These are phyloP conservation scores for Drosophila elegans DNA, from an alignment of 1,140 invertebrate species.

Conservation along the genomic window DNA sequence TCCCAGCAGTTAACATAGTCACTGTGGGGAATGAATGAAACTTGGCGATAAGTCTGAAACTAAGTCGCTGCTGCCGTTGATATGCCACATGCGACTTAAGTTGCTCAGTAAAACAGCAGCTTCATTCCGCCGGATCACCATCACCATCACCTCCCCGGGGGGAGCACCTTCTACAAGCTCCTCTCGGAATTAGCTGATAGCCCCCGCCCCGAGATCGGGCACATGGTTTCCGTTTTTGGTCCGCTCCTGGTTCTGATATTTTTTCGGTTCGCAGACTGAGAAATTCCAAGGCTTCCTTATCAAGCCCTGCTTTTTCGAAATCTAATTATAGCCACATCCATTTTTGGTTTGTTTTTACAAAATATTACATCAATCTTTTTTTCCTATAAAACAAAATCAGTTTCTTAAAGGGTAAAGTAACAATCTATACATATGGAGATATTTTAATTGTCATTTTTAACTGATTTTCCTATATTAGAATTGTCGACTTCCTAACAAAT, in stretches of 20 bases:
- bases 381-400: background rate
- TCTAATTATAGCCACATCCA: constrained; percentile 17
- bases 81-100: constrained; percentile 38
- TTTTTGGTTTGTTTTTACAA: background rate
- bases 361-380: background rate
- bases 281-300: constrained; percentile 29
- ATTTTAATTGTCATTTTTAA: no score
- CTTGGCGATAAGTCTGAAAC: constrained; percentile 61
- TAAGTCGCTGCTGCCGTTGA: constrained; percentile 53
- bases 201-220: constrained; percentile 58
- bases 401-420: background rate
- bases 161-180: constrained; percentile 38
- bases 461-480: no score
- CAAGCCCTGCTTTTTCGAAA: background rate
- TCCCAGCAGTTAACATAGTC: constrained; percentile 61
- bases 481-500: no score
- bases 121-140: constrained; percentile 7
- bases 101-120: constrained; percentile 25
- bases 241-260: constrained; percentile 16
- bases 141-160: constrained; percentile 11
- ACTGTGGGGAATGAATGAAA: constrained; percentile 61
- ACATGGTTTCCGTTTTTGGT: constrained; percentile 73
- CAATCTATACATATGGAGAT: background rate
- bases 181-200: constrained; percentile 45
- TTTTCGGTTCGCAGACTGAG: constrained; percentile 19